Evolutionary conservation across 1,140 invertebrate species (phyloP), one percentile per base, ranked within the genome.

Genomic region (Andricus grossulariae): DNA sequence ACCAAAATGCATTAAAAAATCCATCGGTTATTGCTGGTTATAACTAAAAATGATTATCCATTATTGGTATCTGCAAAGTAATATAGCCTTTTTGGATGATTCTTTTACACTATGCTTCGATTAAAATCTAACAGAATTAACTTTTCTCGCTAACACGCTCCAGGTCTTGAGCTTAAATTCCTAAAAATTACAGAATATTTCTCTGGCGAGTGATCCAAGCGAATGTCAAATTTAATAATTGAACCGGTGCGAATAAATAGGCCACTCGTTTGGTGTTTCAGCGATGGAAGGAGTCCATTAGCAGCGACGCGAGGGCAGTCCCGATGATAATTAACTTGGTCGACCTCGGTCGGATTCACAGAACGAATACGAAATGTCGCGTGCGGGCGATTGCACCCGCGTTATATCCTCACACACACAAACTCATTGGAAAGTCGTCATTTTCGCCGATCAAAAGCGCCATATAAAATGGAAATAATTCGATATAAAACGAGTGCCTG

Each of bases 391-490:
- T 66, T 66, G 60, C 60, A 66, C 15, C 60, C 60, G 25, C 60
- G 60, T 66, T 66, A 66, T 66, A 39, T 66, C 60, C 32, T 21
- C 21, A 66, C 15, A 39, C n/a, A 66, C 15, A 10, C 60, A 66
- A 13, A 66, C 57, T 12, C 71, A 49, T 15, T 32, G 50, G 50
- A 21, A 71, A 80, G 75, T 80, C 80, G 80, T 79, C 80, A 77
- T 82, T 74, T 76, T 79, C 55, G 16, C 71, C 83, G 85, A 83
- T 86, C 85, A 88, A 88, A 86, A 82, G 81, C 83, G 72, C 50
- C 80, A 73, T 73, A 77, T 80, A 86, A 90, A 89, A 88, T 85
- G 76, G 78, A 86, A 88, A 90, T 90, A 89, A 90, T 88, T 89
- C 83, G 85, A 88, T 86, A 83, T 75, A 82, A 83, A 88, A 88